Evolutionary conservation across 2,797 vertebrate species (phyloP).

Genomic region (Epinephelus coioides): DNA sequence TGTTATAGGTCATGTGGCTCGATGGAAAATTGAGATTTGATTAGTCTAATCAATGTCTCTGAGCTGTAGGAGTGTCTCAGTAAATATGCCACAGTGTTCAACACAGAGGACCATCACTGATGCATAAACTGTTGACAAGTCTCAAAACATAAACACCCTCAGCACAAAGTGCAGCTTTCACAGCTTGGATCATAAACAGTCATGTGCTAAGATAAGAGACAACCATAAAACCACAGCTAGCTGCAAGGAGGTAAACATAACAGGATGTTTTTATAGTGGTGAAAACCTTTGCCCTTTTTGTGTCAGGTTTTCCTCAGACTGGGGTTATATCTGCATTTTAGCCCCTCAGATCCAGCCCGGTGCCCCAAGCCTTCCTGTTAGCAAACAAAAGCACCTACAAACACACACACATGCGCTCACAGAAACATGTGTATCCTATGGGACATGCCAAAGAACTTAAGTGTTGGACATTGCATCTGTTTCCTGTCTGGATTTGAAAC

Average conservation of each 20-base stretch:
- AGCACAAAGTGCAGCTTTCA: conserved; percentile 12
- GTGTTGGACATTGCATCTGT: conserved; percentile 48
- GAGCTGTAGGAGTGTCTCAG: conserved; percentile 8
- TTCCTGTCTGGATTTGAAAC: conserved; percentile 62
- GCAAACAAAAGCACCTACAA: conserved; percentile 26
- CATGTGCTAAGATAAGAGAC: conserved; percentile 23
- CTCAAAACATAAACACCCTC: background rate
- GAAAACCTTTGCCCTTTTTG: background rate
- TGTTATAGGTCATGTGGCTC: conserved; percentile 36
- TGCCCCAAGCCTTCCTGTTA: conserved; percentile 6
- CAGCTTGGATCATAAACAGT: conserved; percentile 1
- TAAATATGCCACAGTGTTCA: conserved; percentile 32
- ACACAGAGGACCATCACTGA: background rate
- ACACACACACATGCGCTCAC: background rate
- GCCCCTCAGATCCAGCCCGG: background rate
- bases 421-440: conserved; percentile 41
- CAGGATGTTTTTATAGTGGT: background rate
- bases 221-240: conserved; percentile 16
- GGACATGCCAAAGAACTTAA: conserved; percentile 10
- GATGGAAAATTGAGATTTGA: conserved; percentile 66
- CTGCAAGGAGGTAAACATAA: conserved; percentile 2
- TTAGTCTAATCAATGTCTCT: conserved; percentile 34
- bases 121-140: background rate
- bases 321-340: conserved; percentile 3
- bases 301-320: background rate